Conservation (phyloP, 2,113 vertebrate species). For the Macaca nemestrina region DNA sequence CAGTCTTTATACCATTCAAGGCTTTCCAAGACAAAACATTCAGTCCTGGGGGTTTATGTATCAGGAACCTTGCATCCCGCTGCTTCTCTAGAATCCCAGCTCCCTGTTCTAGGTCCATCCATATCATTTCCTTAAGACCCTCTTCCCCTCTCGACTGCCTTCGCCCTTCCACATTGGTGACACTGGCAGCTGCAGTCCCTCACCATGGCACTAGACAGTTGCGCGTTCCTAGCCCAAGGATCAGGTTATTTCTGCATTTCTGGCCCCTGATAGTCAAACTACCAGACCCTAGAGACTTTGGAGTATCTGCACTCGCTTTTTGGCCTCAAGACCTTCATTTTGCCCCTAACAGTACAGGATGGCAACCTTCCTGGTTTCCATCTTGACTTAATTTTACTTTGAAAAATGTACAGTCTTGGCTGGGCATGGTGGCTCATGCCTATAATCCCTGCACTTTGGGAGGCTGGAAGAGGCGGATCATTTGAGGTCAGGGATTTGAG, state of each 20-base stretch:
- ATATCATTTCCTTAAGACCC: not conserved
- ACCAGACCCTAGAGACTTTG: rapidly evolving
- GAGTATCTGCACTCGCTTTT: not conserved
- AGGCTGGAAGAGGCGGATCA: no score
- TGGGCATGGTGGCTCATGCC: no score
- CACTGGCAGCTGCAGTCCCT: rapidly evolving
- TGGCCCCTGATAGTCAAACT: not conserved
- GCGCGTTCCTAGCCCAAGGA: not conserved
- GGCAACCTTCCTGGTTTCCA: not conserved
- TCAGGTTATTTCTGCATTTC: not conserved
- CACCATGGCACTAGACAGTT: rapidly evolving
- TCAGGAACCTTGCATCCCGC: rapidly evolving
- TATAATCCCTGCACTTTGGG: no score
- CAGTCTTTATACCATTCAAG: rapidly evolving
- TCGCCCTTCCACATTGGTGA: rapidly evolving
- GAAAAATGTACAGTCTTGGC: not conserved
- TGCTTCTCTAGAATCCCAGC: not conserved
- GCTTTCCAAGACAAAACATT: not conserved
- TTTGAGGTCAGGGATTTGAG: no score
- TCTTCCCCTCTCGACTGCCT: no score
- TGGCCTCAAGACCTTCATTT: not conserved
- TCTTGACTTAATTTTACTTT: not conserved
- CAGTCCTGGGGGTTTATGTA: rapidly evolving
- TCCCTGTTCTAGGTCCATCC: rapidly evolving
- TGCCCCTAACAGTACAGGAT: not conserved